Conservation (phyloP, 30 jellyfish, hydroid and myxozoan species). For the Hydra vulgaris region DNA sequence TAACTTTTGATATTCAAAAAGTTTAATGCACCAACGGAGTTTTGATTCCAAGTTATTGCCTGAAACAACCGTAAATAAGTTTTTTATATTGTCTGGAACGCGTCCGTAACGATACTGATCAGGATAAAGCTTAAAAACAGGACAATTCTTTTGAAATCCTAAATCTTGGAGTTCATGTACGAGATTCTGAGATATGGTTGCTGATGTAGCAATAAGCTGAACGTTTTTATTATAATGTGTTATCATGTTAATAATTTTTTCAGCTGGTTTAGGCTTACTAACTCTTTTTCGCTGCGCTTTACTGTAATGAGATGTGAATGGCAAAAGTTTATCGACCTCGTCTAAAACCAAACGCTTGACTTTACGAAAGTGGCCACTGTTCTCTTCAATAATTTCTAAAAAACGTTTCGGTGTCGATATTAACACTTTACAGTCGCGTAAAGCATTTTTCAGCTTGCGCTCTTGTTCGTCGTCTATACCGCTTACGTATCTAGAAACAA, state of each 20-base stretch:
- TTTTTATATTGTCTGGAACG: constrained; percentile 60
- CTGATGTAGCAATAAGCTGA: constrained; percentile 80
- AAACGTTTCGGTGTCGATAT: constrained; percentile 80
- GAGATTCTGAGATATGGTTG: constrained; percentile 51
- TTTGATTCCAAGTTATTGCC: constrained; percentile 6
- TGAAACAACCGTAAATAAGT: constrained; percentile 13
- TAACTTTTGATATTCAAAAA: constrained; percentile 3
- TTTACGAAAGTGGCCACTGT: constrained; percentile 50
- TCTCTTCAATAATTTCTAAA: constrained; percentile 36
- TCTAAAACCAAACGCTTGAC: constrained; percentile 57
- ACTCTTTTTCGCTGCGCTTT: constrained; percentile 33
- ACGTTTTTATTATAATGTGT: neutral
- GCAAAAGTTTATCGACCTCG: constrained; percentile 85
- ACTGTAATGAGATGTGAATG: constrained; percentile 27
- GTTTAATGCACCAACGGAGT: neutral
- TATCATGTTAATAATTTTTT: constrained; percentile 44
- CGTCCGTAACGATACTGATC: constrained; percentile 15
- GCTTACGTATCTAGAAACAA: constrained; percentile 23
- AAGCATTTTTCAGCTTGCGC: constrained; percentile 20
- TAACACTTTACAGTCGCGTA: constrained; percentile 34
- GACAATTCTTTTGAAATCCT: constrained; percentile 46
- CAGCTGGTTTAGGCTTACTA: constrained; percentile 53
- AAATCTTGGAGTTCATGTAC: constrained; percentile 43
- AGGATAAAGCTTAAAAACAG: constrained; percentile 34
- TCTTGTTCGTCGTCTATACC: constrained; percentile 52